Evolutionary conservation across 2,888 invertebrate species (phyloP), one percentile per base, ranked within the genome.

Genomic region (Bombylius discolor): DNA sequence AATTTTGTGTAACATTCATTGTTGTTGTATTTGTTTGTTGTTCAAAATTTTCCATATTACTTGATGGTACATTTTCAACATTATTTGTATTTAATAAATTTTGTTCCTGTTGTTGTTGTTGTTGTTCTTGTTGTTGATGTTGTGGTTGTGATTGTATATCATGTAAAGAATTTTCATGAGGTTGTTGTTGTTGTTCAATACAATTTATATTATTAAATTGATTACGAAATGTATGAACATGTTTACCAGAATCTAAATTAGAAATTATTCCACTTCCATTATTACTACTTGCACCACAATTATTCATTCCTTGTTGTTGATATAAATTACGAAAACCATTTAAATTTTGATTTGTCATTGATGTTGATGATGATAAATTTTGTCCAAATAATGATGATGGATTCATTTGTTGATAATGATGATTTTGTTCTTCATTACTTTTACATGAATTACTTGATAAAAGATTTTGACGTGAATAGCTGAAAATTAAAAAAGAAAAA

Each of bases 401-500:
- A 44, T 44, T 13, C 49, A 59, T 63, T 23, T 65, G 63, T 36
- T 69, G 67, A n/a, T 67, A 69, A 64, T 79, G 80, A 68, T 81
- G 81, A 8, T 80, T 78, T 58, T 82, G 74, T 66, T 81, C 83
- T 63, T 86, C 85, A 67, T 84, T 86, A 65, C 84, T 85, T 74
- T 89, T 89, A 61, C 69, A 69, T 3, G 68, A 69, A 67, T 80
- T 80, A 55, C 83, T 82, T 47, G 88, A 89, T 49, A 92, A 79
- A 57, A 91, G 80, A 73, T 92, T 92, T 77, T 92, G 92, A 53
- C 91, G 83, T 45, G 92, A 91, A 72, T 92, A 91, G 71, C 90
- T 91, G 78, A 56, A 42, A 42, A 8, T 36, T 9, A 36, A 36
- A 36, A 54, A 56, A 58, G 55, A 58, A 60, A 58, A 49, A 53